A percentile compares a stretch with the other conserved stretches of the same genome.
Conservation (phyloP, 2,113 vertebrate species). For the Lutjanus erythropterus region DNA sequence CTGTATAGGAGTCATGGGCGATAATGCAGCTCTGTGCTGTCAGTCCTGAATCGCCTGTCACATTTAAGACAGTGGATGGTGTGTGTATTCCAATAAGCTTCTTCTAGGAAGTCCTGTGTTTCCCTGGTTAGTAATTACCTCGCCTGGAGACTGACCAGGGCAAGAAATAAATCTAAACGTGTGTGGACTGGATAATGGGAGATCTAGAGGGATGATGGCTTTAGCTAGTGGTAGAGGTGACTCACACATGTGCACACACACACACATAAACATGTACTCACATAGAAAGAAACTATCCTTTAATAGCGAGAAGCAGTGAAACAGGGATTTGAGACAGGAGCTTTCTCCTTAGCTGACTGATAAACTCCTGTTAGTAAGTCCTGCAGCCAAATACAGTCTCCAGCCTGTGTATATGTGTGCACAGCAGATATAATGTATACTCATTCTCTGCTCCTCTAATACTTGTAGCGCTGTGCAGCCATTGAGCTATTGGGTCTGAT, state of each 20-base stretch:
- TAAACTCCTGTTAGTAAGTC: conserved; percentile 42
- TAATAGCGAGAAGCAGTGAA: conserved; percentile 23
- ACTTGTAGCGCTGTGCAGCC: conserved; percentile 43
- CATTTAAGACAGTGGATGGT: conserved; percentile 65
- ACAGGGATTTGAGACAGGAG: conserved; percentile 51
- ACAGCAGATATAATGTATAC: conserved; percentile 41
- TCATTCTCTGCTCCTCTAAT: conserved; percentile 45
- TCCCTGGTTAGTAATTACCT: conserved; percentile 74
- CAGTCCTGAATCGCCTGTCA: conserved; percentile 42
- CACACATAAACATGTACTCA: conserved; percentile 7
- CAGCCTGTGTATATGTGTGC: neutral
- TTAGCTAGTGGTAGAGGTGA: conserved; percentile 50
- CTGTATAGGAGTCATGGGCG: neutral
- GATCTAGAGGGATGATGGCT: conserved; percentile 57
- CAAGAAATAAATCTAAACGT: conserved; percentile 58
- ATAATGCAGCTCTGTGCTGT: conserved; percentile 44
- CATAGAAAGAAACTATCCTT: conserved; percentile 13
- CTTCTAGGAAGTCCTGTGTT: conserved; percentile 70
- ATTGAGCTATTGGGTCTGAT: conserved; percentile 61
- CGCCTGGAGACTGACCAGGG: conserved; percentile 64
- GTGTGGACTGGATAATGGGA: conserved; percentile 64
- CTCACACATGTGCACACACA: conserved; percentile 1
- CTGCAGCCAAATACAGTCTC: conserved; percentile 51
- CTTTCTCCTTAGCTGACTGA: conserved; percentile 37
- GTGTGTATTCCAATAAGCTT: conserved; percentile 68